A percentile compares a stretch with the other conserved stretches of the same genome.
These are phyloP conservation scores for Drosophila antonietae DNA, from an alignment of 2,888 invertebrate genomes.

Conservation along the genomic window DNA sequence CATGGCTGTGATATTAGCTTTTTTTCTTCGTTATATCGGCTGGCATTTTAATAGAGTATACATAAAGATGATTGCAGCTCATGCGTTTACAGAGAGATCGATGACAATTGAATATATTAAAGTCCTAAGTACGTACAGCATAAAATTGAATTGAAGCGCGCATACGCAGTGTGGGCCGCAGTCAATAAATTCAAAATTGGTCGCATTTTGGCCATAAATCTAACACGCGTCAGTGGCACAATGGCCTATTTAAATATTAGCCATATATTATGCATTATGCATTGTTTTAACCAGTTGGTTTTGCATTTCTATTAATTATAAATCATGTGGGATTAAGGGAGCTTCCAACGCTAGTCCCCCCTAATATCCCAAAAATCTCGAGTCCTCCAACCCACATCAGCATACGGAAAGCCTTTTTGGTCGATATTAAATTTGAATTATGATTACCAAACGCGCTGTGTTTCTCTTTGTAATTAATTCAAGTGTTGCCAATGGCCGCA, in stretches of 20 bases:
- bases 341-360: slow-evolving; percentile 21
- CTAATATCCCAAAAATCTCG: background rate
- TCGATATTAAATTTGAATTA: slow-evolving; percentile 59
- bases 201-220: slow-evolving; percentile 64
- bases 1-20: too few species aligned
- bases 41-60: background rate
- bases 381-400: background rate
- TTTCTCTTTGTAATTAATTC: slow-evolving; percentile 44
- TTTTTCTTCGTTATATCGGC: too few species aligned
- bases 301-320: slow-evolving; percentile 66
- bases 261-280: slow-evolving; percentile 31
- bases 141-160: slow-evolving; percentile 22
- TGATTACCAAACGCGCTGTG: slow-evolving; percentile 33
- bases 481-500: slow-evolving; percentile 28
- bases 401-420: background rate
- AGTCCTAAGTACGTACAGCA: background rate
- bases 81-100: slow-evolving; percentile 18
- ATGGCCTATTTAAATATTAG: slow-evolving; percentile 49
- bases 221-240: slow-evolving; percentile 32
- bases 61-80: slow-evolving; percentile 9
- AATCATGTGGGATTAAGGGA: slow-evolving; percentile 60
- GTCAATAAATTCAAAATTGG: slow-evolving; percentile 58
- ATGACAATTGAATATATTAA: slow-evolving; percentile 5
- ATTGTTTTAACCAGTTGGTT: slow-evolving; percentile 28
- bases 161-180: slow-evolving; percentile 46